These are phyloP conservation scores for Gnatocerus cornutus DNA, from an alignment of 2,888 invertebrate species.

Conservation along the genomic window DNA sequence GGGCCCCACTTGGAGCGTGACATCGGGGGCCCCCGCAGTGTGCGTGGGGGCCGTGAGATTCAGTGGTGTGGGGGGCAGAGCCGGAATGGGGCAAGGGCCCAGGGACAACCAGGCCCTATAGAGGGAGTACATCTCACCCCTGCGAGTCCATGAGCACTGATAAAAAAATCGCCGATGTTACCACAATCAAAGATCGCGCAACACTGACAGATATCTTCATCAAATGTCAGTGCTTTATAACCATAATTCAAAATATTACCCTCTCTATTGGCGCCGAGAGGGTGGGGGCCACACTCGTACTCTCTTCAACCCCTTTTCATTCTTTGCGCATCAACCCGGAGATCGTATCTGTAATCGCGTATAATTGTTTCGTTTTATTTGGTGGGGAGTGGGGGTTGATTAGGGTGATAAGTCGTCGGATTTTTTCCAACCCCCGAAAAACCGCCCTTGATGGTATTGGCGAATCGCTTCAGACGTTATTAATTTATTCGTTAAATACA, in stretches of 20 bases:
- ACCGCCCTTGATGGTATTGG: constrained; percentile 13
- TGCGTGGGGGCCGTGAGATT: constrained; percentile 57
- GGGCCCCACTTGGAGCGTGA: constrained; percentile 78
- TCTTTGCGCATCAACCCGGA: constrained; percentile 52
- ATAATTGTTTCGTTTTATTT: constrained; percentile 36
- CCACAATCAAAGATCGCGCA: constrained; percentile 57
- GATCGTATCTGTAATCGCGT: constrained; percentile 37
- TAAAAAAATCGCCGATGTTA: constrained; percentile 11
- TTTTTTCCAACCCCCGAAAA: constrained; percentile 17
- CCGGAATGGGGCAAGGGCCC: constrained; percentile 59
- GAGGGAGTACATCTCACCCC: constrained; percentile 68
- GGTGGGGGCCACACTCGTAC: constrained; percentile 46
- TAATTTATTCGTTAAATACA: constrained; percentile 34
- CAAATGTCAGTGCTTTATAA: constrained; percentile 66
- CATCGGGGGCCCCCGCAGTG: constrained; percentile 72
- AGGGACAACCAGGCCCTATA: constrained; percentile 71
- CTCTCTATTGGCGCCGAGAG: constrained; percentile 53
- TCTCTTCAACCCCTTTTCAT: constrained; percentile 51
- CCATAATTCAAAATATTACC: constrained; percentile 62
- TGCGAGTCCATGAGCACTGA: background rate
- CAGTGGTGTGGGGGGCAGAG: constrained; percentile 56
- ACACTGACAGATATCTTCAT: constrained; percentile 64
- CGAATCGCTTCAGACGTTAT: constrained; percentile 29
- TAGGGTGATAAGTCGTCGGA: constrained; percentile 19
- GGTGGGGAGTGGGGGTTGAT: constrained; percentile 25